A percentile compares a stretch with the other conserved stretches of the same genome.
Conservation (phyloP, 2,888 invertebrate species). For the Tridacna crocea region DNA sequence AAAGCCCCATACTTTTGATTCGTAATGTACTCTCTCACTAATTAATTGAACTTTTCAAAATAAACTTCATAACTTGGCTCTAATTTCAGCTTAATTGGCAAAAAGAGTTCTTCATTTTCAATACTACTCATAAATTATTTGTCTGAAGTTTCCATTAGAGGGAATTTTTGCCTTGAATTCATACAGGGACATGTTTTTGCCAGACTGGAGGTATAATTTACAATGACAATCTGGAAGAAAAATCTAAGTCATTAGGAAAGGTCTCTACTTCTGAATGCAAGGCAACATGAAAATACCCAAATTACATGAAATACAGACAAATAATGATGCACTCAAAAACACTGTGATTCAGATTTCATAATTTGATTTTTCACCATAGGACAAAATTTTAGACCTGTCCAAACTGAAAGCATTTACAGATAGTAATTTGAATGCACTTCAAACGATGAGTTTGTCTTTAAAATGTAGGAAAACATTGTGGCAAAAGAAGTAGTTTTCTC, state of each 20-base stretch:
- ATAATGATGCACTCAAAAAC: too few species aligned
- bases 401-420: too few species aligned
- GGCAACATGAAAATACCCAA: neutral
- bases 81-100: neutral
- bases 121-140: neutral
- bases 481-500: neutral
- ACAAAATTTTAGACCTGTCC: too few species aligned
- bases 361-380: too few species aligned
- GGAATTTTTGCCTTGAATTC: neutral
- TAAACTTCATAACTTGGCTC: neutral
- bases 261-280: neutral
- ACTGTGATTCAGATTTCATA: too few species aligned
- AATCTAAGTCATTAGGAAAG: neutral
- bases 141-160: neutral
- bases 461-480: neutral
- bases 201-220: constrained; percentile 1
- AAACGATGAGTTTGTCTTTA: too few species aligned
- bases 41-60: neutral
- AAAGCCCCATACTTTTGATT: neutral
- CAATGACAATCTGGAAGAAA: neutral
- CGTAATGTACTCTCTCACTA: neutral
- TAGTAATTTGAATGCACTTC: too few species aligned
- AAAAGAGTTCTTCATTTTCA: neutral
- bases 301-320: neutral
- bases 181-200: neutral